These are phyloP conservation scores for Sinocyclocheilus grahami DNA, from an alignment of 2,113 vertebrate genomes.

Conservation along the genomic window DNA sequence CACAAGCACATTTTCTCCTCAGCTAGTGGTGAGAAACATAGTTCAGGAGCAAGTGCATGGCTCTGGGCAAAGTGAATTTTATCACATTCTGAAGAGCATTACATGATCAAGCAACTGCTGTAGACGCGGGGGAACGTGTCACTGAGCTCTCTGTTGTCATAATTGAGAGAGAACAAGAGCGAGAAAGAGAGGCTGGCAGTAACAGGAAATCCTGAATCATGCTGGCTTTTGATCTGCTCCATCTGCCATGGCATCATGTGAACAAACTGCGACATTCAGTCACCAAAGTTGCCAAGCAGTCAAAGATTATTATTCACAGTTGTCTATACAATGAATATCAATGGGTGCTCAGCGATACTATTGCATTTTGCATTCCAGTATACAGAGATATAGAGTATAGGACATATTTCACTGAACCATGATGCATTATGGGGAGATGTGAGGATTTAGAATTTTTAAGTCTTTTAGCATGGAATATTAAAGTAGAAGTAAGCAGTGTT, in stretches of 20 bases:
- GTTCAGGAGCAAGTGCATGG: neutral
- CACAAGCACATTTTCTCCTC: neutral
- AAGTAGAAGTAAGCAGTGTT: too few species aligned
- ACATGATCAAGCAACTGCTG: conserved; percentile 14
- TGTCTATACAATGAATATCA: neutral
- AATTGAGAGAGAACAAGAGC: conserved; percentile 13
- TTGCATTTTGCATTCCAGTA: neutral
- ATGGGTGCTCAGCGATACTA: neutral
- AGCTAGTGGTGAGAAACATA: neutral
- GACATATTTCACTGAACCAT: neutral
- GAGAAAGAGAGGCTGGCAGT: conserved; percentile 2
- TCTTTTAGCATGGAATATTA: neutral
- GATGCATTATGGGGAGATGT: neutral
- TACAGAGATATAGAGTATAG: neutral
- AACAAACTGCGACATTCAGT: conserved; percentile 34
- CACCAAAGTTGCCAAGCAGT: conserved; percentile 23
- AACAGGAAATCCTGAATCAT: conserved; percentile 34
- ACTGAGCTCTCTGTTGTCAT: neutral
- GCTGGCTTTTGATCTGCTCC: conserved; percentile 34
- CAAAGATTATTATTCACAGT: conserved; percentile 28
- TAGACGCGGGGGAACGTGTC: neutral
- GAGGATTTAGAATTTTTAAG: neutral
- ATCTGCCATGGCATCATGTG: conserved; percentile 40
- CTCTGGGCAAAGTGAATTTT: neutral
- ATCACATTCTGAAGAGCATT: conserved; percentile 20